Conservation (phyloP, 2,113 vertebrate species). For the Tychaedon coryphoeus region DNA sequence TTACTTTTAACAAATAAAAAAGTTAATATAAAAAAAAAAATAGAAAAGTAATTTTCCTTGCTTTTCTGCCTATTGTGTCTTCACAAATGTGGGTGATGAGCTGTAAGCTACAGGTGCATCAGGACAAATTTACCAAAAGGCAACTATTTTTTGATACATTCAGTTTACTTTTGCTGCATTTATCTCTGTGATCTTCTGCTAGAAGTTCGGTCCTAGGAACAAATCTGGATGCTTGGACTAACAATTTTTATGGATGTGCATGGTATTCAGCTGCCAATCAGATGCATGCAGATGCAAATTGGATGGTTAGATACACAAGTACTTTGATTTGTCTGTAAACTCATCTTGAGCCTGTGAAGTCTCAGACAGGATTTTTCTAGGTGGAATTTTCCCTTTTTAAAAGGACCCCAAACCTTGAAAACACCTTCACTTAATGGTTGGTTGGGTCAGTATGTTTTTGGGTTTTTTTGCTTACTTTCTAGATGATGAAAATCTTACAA, state of each 20-base stretch:
- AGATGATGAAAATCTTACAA: constrained; percentile 17
- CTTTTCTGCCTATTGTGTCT: constrained; percentile 2
- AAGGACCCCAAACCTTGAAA: not conserved
- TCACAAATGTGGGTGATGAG: constrained; percentile 34
- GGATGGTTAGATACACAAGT: not conserved
- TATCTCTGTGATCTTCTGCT: not conserved
- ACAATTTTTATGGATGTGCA: not conserved
- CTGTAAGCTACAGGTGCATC: not conserved
- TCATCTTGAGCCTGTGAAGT: not conserved
- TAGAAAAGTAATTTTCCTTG: not conserved
- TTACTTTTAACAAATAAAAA: not conserved
- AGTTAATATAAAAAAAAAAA: not conserved
- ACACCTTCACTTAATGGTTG: not conserved
- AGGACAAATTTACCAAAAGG: not conserved
- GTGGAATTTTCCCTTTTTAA: not conserved
- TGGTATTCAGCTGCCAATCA: not conserved
- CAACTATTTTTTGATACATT: not conserved
- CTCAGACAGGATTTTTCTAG: not conserved
- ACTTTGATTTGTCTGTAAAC: constrained; percentile 35
- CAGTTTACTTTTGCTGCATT: not conserved
- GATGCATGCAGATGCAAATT: constrained; percentile 31
- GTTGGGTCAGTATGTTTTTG: not conserved
- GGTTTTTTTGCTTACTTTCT: not conserved
- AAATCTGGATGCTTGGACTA: not conserved
- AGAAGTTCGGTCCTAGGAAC: not conserved